phyloP scores from a whole-genome alignment of 2,113 vertebrate genomes.

The Pelecanoides urinatrix region DNA sequence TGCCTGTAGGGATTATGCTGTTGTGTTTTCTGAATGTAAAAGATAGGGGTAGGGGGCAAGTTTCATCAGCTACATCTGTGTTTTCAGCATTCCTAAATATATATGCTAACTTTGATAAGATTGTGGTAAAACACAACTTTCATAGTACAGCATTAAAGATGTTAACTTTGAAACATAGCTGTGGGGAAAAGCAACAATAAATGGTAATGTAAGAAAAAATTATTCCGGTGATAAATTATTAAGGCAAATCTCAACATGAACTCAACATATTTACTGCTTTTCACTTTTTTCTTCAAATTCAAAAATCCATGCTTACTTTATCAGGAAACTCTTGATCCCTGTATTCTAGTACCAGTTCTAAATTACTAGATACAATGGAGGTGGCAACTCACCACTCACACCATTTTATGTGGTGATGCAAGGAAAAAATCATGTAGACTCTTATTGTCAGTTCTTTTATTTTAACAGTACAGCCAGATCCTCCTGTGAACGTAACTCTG shows the following conservation, averaged over 20 bases:
- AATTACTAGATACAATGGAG: background rate
- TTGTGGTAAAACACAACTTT: background rate
- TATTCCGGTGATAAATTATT: background rate
- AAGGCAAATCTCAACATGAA: background rate
- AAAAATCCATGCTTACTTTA: background rate
- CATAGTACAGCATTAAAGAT: background rate
- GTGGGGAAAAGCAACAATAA: background rate
- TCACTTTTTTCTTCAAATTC: background rate
- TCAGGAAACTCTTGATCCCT: background rate
- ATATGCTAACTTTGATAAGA: background rate
- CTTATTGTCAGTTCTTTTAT: background rate
- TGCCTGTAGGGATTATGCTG: background rate
- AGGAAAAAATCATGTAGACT: background rate
- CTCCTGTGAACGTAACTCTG: conserved; percentile 82
- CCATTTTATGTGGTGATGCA: background rate
- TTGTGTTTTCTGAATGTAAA: background rate
- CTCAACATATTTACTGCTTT: background rate
- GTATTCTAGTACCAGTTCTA: background rate
- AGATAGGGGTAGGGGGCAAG: background rate
- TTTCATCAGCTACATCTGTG: background rate
- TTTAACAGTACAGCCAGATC: conserved; percentile 86
- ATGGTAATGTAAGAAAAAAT: background rate
- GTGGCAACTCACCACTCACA: background rate
- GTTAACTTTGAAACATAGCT: background rate
- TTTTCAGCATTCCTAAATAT: background rate